A percentile compares a stretch with the other conserved stretches of the same genome.
Conservation (phyloP, 2,113 vertebrate species). For the Thymallus thymallus region DNA sequence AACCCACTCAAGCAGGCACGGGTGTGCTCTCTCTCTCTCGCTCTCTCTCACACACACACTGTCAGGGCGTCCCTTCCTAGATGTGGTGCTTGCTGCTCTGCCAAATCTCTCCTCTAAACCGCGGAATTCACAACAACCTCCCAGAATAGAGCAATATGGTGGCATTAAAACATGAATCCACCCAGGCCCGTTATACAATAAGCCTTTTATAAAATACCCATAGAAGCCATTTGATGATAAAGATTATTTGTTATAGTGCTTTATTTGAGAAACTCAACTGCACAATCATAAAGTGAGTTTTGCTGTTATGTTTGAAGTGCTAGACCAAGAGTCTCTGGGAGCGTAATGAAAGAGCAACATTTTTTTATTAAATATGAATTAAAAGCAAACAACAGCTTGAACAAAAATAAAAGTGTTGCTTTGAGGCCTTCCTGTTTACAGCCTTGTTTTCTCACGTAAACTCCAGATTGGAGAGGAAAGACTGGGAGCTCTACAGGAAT, state of each 20-base stretch:
- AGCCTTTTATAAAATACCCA: constrained; percentile 32
- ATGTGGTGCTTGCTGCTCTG: constrained; percentile 40
- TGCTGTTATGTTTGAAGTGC: neutral
- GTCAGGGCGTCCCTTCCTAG: constrained; percentile 42
- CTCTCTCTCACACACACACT: constrained; percentile 32
- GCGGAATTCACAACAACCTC: constrained; percentile 71
- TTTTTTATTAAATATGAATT: constrained; percentile 31
- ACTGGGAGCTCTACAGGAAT: constrained; percentile 62
- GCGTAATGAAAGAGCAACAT: constrained; percentile 36
- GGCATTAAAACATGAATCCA: constrained; percentile 60
- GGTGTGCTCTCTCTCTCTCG: constrained; percentile 1
- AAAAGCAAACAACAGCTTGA: constrained; percentile 34
- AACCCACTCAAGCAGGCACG: constrained; percentile 34
- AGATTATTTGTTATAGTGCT: neutral
- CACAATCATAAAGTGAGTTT: neutral
- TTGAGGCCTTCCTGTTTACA: constrained; percentile 62
- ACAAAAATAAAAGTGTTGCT: constrained; percentile 10
- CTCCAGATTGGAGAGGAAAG: constrained; percentile 54
- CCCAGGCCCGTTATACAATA: constrained; percentile 62
- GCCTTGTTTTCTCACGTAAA: constrained; percentile 68
- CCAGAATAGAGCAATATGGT: constrained; percentile 66
- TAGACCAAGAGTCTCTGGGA: constrained; percentile 4
- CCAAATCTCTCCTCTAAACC: constrained; percentile 52
- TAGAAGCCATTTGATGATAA: neutral
- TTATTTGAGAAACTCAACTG: neutral